Percentiles rank a stretch among this genome's conserved stretches.
Conservation (phyloP, 2,888 invertebrate species). For the Tridacna gigas region DNA sequence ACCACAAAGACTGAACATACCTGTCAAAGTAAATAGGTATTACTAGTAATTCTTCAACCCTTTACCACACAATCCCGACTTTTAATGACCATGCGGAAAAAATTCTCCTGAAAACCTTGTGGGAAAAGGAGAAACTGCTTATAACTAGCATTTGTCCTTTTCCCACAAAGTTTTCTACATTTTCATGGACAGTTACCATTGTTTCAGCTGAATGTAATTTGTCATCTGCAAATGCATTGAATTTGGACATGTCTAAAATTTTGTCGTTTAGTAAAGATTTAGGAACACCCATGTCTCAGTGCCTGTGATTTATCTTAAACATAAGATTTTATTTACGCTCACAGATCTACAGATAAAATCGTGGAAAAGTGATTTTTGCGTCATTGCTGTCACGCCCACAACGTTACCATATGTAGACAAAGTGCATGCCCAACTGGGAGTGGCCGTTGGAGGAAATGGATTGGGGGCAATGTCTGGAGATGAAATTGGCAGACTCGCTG, state of each 20-base stretch:
- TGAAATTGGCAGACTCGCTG: conserved; percentile 78
- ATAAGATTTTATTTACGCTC: background rate
- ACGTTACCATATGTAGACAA: conserved; percentile 70
- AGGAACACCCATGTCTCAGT: no score
- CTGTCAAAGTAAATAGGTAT: no score
- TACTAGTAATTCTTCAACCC: background rate
- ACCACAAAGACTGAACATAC: no score
- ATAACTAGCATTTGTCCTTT: background rate
- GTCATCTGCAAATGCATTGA: no score
- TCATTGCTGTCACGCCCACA: conserved; percentile 65
- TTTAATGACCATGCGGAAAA: background rate
- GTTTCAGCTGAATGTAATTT: no score
- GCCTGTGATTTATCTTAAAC: no score
- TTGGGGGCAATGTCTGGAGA: conserved; percentile 77
- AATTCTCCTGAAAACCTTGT: background rate
- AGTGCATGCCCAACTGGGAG: conserved; percentile 66
- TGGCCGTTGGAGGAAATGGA: conserved; percentile 74
- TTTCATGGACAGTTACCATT: no score
- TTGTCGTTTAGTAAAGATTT: no score
- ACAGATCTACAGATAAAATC: conserved; percentile 29
- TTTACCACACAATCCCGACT: background rate
- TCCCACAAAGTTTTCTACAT: background rate
- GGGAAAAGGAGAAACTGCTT: background rate
- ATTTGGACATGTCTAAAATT: no score
- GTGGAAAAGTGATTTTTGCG: conserved; percentile 65